Conservation (phyloP, 2,888 invertebrate genomes). For the Stenurella melanura region DNA sequence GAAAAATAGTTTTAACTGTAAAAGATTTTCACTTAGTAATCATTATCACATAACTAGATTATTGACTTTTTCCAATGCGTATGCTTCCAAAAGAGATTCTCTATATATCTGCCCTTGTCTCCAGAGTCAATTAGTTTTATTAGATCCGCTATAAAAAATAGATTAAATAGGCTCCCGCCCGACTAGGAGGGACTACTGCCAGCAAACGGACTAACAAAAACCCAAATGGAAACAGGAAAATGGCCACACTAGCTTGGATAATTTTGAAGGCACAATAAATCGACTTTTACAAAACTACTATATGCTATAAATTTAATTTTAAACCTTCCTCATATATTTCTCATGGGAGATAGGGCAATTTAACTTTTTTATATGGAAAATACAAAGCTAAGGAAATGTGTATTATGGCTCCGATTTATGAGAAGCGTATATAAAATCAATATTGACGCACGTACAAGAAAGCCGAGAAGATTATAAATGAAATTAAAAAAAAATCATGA, state of each 20-base stretch:
- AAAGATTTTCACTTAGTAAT: too few relatives aligned
- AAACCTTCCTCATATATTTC: conserved; percentile 17
- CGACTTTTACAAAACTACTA: neutral
- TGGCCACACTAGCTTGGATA: neutral
- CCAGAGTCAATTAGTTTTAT: conserved; percentile 7
- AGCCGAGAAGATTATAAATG: neutral
- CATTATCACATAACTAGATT: too few relatives aligned
- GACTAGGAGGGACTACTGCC: neutral
- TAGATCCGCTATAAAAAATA: neutral
- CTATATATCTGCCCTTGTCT: neutral
- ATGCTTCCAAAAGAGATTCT: too few relatives aligned
- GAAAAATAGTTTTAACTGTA: too few relatives aligned
- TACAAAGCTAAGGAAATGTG: conserved; percentile 17
- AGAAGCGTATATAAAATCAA: conserved; percentile 11
- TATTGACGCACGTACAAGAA: conserved; percentile 10
- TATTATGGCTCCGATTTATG: conserved; percentile 8
- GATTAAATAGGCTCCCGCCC: neutral
- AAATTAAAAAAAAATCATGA: neutral
- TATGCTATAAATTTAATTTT: conserved; percentile 13
- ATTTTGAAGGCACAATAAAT: conserved; percentile 5
- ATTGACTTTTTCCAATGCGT: too few relatives aligned
- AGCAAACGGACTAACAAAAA: conserved; percentile 2
- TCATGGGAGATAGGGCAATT: conserved; percentile 23
- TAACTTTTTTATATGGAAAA: conserved; percentile 26
- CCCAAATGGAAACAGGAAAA: neutral